Evolutionary conservation across 2,113 vertebrate genomes (phyloP).

Genomic region (Sylvilagus bachmani): DNA sequence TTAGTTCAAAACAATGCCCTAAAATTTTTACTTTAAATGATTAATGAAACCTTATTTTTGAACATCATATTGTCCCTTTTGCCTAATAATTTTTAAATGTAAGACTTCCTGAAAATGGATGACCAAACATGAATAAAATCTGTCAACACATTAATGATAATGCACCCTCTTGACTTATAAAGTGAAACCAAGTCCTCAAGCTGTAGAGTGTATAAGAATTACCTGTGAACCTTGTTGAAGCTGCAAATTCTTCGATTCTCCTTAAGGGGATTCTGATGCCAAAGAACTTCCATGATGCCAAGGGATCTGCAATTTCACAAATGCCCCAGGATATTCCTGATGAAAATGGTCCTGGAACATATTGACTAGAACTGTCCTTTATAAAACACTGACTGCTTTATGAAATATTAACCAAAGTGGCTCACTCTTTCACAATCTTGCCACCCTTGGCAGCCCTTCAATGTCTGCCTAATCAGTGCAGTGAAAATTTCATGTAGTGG

Average conservation of each 20-base stretch:
- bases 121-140: not conserved
- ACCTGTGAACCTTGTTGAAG: not conserved
- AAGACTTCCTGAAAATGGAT: not conserved
- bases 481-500: constrained; percentile 53
- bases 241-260: not conserved
- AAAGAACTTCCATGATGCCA: not conserved
- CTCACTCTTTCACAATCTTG: constrained; percentile 22
- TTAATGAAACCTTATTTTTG: not conserved
- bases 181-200: not conserved
- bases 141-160: not conserved
- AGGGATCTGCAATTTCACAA: constrained; percentile 1
- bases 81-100: not conserved
- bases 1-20: constrained; percentile 29
- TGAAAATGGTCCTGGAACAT: constrained; percentile 4
- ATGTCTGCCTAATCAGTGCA: not conserved
- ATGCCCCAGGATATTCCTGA: not conserved
- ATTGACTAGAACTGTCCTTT: constrained; percentile 15
- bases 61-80: not conserved
- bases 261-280: not conserved
- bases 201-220: not conserved
- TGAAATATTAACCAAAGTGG: constrained; percentile 55
- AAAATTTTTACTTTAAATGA: constrained; percentile 25
- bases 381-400: constrained; percentile 11
- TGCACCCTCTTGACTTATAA: not conserved
- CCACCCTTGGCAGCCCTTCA: constrained; percentile 55